Evolutionary conservation across 1,140 invertebrate species (phyloP).

Genomic region (Protaetia brevitarsis): DNA sequence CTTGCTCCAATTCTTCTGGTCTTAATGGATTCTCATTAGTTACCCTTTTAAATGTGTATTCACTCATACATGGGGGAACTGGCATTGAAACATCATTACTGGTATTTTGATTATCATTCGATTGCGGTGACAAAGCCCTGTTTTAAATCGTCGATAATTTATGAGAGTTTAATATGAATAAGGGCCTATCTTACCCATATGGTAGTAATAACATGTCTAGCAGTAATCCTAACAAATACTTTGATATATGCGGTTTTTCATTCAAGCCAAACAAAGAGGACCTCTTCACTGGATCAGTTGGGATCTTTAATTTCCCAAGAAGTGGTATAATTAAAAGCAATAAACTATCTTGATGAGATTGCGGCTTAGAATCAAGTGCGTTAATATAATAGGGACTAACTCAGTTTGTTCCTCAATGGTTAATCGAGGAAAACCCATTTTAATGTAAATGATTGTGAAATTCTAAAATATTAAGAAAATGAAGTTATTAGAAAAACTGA

Average conservation of each 20-base stretch:
- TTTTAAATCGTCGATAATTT: too few species aligned
- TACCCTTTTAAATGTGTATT: constrained; percentile 75
- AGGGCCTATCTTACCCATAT: constrained; percentile 65
- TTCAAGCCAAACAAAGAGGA: constrained; percentile 60
- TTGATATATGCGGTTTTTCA: constrained; percentile 63
- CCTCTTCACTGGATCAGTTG: constrained; percentile 61
- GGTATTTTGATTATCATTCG: constrained; percentile 28
- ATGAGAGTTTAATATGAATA: too few species aligned
- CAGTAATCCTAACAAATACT: constrained; percentile 72
- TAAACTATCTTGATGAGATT: constrained; percentile 82
- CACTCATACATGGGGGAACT: constrained; percentile 76
- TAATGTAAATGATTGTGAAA: constrained; percentile 92
- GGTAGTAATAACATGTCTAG: constrained; percentile 81
- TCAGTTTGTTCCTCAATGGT: constrained; percentile 71
- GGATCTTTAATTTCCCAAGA: constrained; percentile 68
- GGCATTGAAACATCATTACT: constrained; percentile 53
- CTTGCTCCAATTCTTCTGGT: constrained; percentile 81
- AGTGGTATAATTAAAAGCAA: constrained; percentile 78
- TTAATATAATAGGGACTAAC: constrained; percentile 72
- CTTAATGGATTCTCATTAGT: constrained; percentile 70
- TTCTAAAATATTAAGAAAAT: constrained; percentile 63
- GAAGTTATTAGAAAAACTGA: neutral
- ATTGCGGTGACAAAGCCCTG: constrained; percentile 36
- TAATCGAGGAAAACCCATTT: constrained; percentile 82
- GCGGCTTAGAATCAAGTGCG: constrained; percentile 76